Base-by-base conservation (phyloP, 2,113 vertebrate species). In the Gymnogyps californianus region DNA sequence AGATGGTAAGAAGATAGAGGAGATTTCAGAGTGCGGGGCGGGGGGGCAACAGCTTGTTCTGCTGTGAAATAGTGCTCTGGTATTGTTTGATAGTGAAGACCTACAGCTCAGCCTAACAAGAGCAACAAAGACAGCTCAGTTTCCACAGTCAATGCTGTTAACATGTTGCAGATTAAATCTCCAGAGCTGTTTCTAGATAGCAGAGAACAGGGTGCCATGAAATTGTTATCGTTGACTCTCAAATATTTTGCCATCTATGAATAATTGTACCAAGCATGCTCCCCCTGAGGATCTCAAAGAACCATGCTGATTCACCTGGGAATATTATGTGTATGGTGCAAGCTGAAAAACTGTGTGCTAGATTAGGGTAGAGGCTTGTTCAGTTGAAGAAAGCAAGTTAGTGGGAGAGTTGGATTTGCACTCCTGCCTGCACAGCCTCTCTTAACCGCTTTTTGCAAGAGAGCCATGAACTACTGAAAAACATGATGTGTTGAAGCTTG, bases 401-500 rank as follows among this genome's bases (percentile, higher is more conserved):
- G 7, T 3, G 40, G 69, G 11, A 57, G 87, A 65, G 28, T 6
- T 85, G 90, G 70, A 3, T 52, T 44, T 79, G 70, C 38, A 18
- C 61, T 89, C 47, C 84, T 72, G 81, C 87, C 84, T 79, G 69
- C 84, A 59, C 69, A 79, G 47, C 76, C 81, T 86, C 78, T 76
- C 83, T 54, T 26, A 34, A 8, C n/a, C 0, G 2, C 74, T 74
- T 80, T 5, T 34, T 84, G 65, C 84, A 89, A 59, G 87, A 57
- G 55, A 72, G 65, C 52, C 40, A 8, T 16, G 57, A 93, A 20
- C 87, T 82, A 18, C 57, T 38, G 47, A 21, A 72, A 82, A 87
- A 46, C 54, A 31, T 2, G 64, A 96, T 93, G 87, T 93, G 96
- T 96, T 91, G 92, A 34, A 96, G 93, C 92, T 93, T 94, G 95